Conservation (phyloP, 2,797 vertebrate species). For the Acanthornis magna region DNA sequence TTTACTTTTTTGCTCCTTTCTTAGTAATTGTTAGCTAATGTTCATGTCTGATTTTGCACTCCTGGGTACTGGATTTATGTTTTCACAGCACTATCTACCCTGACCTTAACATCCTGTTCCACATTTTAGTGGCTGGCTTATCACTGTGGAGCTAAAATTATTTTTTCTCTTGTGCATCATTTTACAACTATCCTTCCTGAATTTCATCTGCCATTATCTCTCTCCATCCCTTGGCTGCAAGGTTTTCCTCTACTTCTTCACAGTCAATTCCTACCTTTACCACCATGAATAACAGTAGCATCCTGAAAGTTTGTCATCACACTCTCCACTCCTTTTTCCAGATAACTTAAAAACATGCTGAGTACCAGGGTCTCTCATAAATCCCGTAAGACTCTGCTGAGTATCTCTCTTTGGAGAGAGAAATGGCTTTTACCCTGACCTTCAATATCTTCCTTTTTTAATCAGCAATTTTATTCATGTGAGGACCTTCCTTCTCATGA, state of each 20-base stretch:
- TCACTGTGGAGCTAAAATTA: not conserved
- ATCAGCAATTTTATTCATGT: not conserved
- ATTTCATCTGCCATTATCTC: slow-evolving; percentile 39
- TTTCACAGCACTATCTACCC: not conserved
- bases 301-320: slow-evolving; percentile 22
- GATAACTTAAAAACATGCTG: not conserved
- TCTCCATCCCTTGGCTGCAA: not conserved
- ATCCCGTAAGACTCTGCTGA: slow-evolving; percentile 1
- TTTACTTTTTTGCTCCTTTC: not conserved
- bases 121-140: not conserved
- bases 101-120: not conserved
- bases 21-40: not conserved
- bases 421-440: not conserved
- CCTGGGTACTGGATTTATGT: not conserved
- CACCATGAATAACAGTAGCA: not conserved
- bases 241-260: not conserved
- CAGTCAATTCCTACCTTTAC: not conserved
- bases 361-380: not conserved
- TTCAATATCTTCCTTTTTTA: not conserved
- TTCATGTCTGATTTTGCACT: not conserved
- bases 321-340: not conserved
- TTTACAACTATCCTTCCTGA: not conserved
- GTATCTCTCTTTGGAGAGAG: not conserved
- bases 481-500: not conserved
- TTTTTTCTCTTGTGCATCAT: not conserved